These are phyloP conservation scores for Shargacucullia verbasci DNA, from an alignment of 2,888 invertebrate genomes.

Conservation along the genomic window DNA sequence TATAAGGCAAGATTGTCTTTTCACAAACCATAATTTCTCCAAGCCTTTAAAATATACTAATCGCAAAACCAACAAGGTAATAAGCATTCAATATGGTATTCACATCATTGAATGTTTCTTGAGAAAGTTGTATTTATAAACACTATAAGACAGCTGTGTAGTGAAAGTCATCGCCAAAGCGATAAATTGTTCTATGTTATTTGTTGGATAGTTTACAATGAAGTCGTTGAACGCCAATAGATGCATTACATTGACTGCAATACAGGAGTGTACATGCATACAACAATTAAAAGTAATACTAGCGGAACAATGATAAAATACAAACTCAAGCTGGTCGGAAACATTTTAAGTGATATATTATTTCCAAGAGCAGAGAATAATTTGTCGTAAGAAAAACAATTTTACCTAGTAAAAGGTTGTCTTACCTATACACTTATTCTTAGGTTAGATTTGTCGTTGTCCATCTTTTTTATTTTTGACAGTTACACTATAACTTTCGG, in stretches of 20 bases:
- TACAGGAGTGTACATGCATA: background rate
- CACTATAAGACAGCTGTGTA: constrained; percentile 50
- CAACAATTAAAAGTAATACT: too few relatives aligned
- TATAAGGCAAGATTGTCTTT: background rate
- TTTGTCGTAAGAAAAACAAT: too few relatives aligned
- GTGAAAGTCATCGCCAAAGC: constrained; percentile 57
- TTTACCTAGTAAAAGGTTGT: too few relatives aligned
- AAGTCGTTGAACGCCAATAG: constrained; percentile 20
- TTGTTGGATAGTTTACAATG: constrained; percentile 29
- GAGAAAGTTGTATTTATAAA: constrained; percentile 59
- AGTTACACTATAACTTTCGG: too few relatives aligned
- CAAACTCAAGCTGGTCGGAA: too few relatives aligned
- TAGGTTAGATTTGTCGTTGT: too few relatives aligned
- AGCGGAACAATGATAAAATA: too few relatives aligned
- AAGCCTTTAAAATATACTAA: constrained; percentile 12
- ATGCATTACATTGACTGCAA: constrained; percentile 6
- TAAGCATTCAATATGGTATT: constrained; percentile 34
- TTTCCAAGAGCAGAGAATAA: too few relatives aligned
- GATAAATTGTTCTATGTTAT: constrained; percentile 52
- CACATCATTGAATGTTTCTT: constrained; percentile 52
- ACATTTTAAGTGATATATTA: too few relatives aligned
- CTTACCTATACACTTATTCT: too few relatives aligned
- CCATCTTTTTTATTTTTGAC: too few relatives aligned
- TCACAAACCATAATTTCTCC: background rate
- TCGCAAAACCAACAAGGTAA: constrained; percentile 20